phyloP scores from a whole-genome alignment of 2,113 vertebrate genomes.

The Raja brachyura region DNA sequence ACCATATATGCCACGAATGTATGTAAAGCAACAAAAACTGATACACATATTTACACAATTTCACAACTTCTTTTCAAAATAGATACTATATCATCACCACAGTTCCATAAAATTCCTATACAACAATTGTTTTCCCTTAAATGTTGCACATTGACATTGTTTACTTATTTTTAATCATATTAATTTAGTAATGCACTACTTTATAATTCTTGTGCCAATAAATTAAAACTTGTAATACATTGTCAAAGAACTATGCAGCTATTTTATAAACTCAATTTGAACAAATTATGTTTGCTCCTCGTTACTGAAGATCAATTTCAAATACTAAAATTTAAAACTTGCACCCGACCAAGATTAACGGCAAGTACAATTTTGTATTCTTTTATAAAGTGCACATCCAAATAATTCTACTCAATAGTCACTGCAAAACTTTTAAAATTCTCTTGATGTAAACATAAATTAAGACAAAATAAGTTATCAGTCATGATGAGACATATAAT shows the following conservation, averaged over 20 bases:
- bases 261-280: background rate
- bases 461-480: background rate
- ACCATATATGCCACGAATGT: background rate
- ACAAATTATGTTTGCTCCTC: background rate
- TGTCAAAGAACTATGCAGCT: slow-evolving; percentile 6
- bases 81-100: background rate
- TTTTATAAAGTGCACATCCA: slow-evolving; percentile 11
- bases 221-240: background rate
- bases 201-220: background rate
- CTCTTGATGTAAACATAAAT: slow-evolving; percentile 13
- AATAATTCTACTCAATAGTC: background rate
- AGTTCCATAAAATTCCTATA: background rate
- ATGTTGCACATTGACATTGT: background rate
- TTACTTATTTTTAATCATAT: background rate
- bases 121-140: slow-evolving; percentile 12
- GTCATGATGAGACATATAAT: background rate
- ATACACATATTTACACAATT: background rate
- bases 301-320: background rate
- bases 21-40: background rate
- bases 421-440: background rate
- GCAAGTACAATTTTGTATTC: slow-evolving; percentile 18
- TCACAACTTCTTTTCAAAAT: background rate
- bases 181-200: background rate
- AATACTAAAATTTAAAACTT: slow-evolving; percentile 2
- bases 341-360: background rate